These are phyloP conservation scores for Tricholauxania praeusta DNA, from an alignment of 2,888 invertebrate genomes.

Conservation along the genomic window DNA sequence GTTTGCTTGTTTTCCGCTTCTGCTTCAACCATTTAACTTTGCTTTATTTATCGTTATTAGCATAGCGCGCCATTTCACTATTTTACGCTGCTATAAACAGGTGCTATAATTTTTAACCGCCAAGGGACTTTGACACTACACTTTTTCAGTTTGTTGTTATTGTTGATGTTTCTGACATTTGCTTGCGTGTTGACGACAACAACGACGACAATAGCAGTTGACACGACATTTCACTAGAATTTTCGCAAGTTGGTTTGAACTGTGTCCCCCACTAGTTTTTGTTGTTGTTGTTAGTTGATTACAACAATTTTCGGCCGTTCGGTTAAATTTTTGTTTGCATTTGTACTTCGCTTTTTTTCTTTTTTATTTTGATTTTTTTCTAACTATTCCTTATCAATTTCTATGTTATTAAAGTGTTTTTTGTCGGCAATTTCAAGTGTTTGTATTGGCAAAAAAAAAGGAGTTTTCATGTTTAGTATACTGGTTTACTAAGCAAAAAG, in stretches of 20 bases:
- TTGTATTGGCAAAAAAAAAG: conserved; percentile 3
- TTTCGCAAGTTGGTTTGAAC: too few relatives aligned
- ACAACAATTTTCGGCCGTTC: conserved; percentile 39
- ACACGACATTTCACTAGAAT: too few relatives aligned
- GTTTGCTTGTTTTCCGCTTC: neutral
- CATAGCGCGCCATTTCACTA: neutral
- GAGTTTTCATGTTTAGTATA: too few relatives aligned
- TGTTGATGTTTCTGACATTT: neutral
- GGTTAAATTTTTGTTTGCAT: neutral
- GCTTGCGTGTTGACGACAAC: neutral
- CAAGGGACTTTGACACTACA: conserved; percentile 30
- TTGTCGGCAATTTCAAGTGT: conserved; percentile 28
- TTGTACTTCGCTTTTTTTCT: neutral
- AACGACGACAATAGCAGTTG: neutral
- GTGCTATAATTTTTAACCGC: conserved; percentile 11
- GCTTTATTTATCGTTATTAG: conserved; percentile 11
- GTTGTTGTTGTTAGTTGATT: conserved; percentile 51
- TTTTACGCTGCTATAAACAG: conserved; percentile 20
- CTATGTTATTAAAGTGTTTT: conserved; percentile 19
- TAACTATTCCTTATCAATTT: conserved; percentile 20
- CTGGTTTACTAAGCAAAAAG: too few relatives aligned
- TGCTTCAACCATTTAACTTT: conserved; percentile 9
- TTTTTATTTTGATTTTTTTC: conserved; percentile 35
- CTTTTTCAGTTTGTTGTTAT: neutral
- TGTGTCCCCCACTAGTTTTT: neutral